A percentile compares a stretch with the other conserved stretches of the same genome.
Conservation (phyloP, 2,113 vertebrate genomes). For the Conger conger region DNA sequence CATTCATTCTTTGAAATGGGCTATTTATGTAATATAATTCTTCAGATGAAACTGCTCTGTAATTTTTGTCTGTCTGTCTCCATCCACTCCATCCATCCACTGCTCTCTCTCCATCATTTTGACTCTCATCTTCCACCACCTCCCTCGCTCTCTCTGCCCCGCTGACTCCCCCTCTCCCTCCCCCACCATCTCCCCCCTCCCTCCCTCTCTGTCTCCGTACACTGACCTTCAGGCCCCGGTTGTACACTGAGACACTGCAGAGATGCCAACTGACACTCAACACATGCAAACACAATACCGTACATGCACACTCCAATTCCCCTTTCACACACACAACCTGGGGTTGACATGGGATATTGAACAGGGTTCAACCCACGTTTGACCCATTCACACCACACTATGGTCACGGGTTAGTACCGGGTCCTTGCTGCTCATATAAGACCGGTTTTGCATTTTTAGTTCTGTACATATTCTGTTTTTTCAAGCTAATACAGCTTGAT, state of each 20-base stretch:
- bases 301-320: neutral
- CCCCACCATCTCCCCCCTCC: neutral
- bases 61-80: neutral
- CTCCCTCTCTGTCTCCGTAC: neutral
- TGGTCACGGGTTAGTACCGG: too few species aligned
- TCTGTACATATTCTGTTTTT: too few species aligned
- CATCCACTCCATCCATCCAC: neutral
- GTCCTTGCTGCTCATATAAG: too few species aligned
- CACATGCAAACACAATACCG: neutral
- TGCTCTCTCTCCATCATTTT: neutral
- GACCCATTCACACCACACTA: too few species aligned
- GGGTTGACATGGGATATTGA: too few species aligned
- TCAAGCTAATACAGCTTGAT: too few species aligned
- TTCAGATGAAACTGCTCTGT: neutral
- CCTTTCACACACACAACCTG: too few species aligned
- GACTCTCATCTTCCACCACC: neutral
- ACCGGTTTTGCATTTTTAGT: too few species aligned
- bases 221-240: constrained; percentile 16
- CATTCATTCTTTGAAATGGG: neutral
- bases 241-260: constrained; percentile 1
- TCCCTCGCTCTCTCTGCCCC: neutral
- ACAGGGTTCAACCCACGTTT: too few species aligned
- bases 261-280: neutral
- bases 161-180: neutral
- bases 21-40: neutral